These are phyloP conservation scores for Schlechtendalia chinensis DNA, from an alignment of 1,140 invertebrate species.

Conservation along the genomic window DNA sequence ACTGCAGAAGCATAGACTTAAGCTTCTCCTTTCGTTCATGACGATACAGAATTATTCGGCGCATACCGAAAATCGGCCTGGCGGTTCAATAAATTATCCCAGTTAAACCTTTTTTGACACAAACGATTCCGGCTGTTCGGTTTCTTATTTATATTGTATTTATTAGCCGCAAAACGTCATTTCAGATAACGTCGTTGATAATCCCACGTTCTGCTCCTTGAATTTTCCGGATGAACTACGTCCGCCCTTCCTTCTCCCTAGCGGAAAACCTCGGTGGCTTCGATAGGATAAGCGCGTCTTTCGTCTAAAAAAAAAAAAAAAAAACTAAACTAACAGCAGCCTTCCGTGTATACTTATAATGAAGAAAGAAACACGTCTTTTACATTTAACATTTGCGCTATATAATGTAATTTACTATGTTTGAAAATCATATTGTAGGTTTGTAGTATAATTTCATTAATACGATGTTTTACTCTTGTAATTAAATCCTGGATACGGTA, in stretches of 20 bases:
- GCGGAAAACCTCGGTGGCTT: conserved; percentile 22
- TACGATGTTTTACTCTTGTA: no score
- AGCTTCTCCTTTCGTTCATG: conserved; percentile 35
- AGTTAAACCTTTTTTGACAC: conserved; percentile 49
- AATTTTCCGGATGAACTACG: conserved; percentile 45
- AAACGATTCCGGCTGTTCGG: conserved; percentile 49
- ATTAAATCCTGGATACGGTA: no score
- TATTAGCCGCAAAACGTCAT: conserved; percentile 50
- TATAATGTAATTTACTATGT: no score
- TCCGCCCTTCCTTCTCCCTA: neutral
- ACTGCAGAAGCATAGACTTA: conserved; percentile 22
- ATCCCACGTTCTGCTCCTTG: conserved; percentile 23
- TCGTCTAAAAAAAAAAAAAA: conserved; percentile 45
- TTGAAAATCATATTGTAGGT: no score
- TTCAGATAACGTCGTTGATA: conserved; percentile 49
- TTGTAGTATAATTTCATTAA: no score
- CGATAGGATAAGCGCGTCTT: conserved; percentile 23
- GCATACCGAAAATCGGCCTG: conserved; percentile 40
- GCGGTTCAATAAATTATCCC: conserved; percentile 47
- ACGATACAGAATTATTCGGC: conserved; percentile 45
- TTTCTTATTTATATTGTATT: conserved; percentile 50
- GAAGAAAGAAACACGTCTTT: neutral
- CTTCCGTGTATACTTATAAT: conserved; percentile 1
- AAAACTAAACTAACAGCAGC: neutral
- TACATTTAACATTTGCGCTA: neutral